Percentiles rank a stretch among this genome's conserved stretches.
Conservation (phyloP, 2,797 vertebrate genomes). For the Lophotriccus pileatus region DNA sequence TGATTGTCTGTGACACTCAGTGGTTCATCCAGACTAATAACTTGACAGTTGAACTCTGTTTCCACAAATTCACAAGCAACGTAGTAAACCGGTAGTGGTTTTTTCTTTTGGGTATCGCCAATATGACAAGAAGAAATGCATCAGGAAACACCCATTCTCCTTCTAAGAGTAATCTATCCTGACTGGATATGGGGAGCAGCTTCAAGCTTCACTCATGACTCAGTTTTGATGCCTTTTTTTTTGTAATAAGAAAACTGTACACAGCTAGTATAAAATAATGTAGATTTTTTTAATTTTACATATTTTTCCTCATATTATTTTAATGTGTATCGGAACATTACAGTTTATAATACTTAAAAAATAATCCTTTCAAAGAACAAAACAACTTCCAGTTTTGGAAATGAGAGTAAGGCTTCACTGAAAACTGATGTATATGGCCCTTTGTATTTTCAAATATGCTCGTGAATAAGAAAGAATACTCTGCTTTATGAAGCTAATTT, state of each 20-base stretch:
- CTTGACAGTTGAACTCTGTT: background rate
- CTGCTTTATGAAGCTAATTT: conserved; percentile 21
- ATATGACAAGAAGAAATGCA: background rate
- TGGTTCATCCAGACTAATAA: background rate
- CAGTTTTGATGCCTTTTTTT: background rate
- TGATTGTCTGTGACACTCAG: background rate
- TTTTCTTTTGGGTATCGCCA: background rate
- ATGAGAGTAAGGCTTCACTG: background rate
- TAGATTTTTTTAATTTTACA: background rate
- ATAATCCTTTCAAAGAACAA: background rate
- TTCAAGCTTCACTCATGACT: fast-evolving
- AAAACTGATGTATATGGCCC: background rate
- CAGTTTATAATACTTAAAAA: background rate
- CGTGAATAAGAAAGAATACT: conserved; percentile 20
- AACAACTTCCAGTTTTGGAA: background rate
- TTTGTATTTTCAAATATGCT: background rate
- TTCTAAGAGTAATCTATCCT: background rate
- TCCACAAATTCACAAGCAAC: background rate
- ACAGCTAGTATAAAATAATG: background rate
- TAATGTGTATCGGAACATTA: background rate
- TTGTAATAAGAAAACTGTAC: background rate
- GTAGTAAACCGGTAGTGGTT: background rate
- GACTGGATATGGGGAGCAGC: background rate
- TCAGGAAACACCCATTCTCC: background rate
- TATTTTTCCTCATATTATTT: background rate